Evolutionary conservation across 2,797 vertebrate genomes (phyloP).

Genomic region (Pangasius macronema): DNA sequence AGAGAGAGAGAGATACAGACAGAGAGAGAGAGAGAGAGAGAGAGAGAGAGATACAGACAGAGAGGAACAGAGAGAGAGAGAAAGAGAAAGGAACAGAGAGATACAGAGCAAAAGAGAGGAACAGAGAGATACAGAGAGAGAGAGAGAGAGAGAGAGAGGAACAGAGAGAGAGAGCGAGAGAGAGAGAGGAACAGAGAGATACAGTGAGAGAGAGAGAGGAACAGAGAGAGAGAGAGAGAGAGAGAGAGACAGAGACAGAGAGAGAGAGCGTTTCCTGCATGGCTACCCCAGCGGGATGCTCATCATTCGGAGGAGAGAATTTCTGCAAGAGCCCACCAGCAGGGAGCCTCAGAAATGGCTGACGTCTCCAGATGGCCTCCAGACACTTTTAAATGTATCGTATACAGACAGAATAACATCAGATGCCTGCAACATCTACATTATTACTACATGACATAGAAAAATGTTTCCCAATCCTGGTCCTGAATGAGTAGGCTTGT

Average conservation of each 20-base stretch:
- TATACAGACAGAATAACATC: constrained; percentile 3
- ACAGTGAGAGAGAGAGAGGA: background rate
- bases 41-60: too few relatives aligned
- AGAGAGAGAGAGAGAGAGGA: background rate
- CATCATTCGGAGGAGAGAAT: constrained; percentile 38
- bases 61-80: background rate
- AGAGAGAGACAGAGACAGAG: constrained; percentile 14
- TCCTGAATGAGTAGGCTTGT: background rate
- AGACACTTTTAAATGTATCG: constrained; percentile 35
- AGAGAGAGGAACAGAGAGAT: too few relatives aligned
- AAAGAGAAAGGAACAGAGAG: constrained; percentile 15
- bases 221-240: background rate
- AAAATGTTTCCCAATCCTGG: background rate
- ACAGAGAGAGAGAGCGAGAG: constrained; percentile 10
- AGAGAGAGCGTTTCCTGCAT: constrained; percentile 21
- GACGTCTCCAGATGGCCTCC: constrained; percentile 33
- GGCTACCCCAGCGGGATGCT: constrained; percentile 35
- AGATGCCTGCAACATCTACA: background rate
- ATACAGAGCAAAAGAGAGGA: background rate
- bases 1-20: too few relatives aligned
- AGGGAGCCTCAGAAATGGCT: constrained; percentile 12
- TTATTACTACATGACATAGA: background rate
- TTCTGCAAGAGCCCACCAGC: constrained; percentile 42
- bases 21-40: too few relatives aligned
- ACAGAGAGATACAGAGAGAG: background rate